phyloP scores from a whole-genome alignment of 1,140 invertebrate genomes.

The Sitodiplosis mosellana region DNA sequence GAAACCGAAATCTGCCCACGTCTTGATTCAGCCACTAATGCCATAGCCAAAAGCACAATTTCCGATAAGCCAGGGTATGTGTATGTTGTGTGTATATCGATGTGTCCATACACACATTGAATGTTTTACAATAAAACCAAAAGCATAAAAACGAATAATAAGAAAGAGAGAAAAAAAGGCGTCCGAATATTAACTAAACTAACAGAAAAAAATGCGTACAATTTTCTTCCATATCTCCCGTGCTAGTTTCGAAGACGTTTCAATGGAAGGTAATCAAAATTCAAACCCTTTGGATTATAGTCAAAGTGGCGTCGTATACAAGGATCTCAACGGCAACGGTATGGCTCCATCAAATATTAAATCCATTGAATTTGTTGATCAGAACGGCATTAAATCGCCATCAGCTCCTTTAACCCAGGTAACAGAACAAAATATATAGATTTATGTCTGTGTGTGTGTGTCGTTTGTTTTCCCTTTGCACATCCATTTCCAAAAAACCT shows the following conservation, averaged over 20 bases:
- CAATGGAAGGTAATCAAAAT: slow-evolving; percentile 21
- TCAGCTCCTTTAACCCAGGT: too few species aligned
- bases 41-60: not conserved
- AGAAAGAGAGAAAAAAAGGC: too few species aligned
- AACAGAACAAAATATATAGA: too few species aligned
- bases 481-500: too few species aligned
- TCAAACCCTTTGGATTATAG: slow-evolving; percentile 23
- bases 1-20: slow-evolving; percentile 41
- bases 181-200: too few species aligned
- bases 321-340: not conserved
- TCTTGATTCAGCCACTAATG: not conserved
- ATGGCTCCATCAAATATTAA: too few species aligned
- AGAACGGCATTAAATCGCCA: too few species aligned
- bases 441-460: too few species aligned
- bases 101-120: not conserved
- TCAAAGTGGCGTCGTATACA: slow-evolving; percentile 7
- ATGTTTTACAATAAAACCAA: not conserved
- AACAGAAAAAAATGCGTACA: not conserved
- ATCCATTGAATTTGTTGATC: too few species aligned
- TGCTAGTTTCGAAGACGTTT: slow-evolving; percentile 15
- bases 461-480: too few species aligned
- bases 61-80: not conserved
- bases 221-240: too few species aligned
- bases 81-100: not conserved
- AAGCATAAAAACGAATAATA: not conserved